These are phyloP conservation scores for Odontothrips loti DNA, from an alignment of 2,888 invertebrate species.

Conservation along the genomic window DNA sequence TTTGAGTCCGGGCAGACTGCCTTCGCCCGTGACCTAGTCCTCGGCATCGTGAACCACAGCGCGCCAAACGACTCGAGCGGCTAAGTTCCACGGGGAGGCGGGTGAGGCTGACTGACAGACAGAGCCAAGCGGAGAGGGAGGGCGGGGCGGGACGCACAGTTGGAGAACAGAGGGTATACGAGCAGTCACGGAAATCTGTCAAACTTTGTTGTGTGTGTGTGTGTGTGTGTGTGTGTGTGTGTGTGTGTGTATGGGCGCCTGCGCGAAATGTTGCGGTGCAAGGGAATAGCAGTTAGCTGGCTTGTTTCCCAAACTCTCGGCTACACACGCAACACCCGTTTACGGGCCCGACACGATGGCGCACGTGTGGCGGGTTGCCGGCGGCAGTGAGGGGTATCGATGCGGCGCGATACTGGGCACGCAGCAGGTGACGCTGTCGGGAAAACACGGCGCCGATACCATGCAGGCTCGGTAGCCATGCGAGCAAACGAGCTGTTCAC, in stretches of 20 bases:
- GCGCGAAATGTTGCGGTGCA: background rate
- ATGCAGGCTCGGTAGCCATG: no score
- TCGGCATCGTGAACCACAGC: background rate
- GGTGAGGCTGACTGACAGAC: no score
- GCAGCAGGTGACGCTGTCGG: no score
- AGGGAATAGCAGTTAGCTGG: background rate
- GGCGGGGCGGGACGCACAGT: background rate
- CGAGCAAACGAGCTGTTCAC: no score
- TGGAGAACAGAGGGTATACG: background rate
- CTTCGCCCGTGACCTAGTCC: background rate
- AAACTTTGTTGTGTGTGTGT: constrained; percentile 14
- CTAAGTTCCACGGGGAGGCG: background rate
- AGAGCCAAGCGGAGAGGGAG: background rate
- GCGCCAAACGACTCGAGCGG: background rate
- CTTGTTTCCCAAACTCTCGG: background rate
- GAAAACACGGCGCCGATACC: no score
- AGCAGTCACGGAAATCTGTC: constrained; percentile 14
- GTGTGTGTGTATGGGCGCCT: background rate
- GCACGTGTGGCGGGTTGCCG: no score
- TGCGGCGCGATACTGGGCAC: no score
- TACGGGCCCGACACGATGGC: no score
- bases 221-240: constrained; percentile 4
- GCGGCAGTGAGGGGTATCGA: no score
- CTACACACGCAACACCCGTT: no score
- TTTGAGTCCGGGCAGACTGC: no score